Evolutionary conservation across 2,797 vertebrate genomes (phyloP).

Genomic region (Anguilla pacifica): DNA sequence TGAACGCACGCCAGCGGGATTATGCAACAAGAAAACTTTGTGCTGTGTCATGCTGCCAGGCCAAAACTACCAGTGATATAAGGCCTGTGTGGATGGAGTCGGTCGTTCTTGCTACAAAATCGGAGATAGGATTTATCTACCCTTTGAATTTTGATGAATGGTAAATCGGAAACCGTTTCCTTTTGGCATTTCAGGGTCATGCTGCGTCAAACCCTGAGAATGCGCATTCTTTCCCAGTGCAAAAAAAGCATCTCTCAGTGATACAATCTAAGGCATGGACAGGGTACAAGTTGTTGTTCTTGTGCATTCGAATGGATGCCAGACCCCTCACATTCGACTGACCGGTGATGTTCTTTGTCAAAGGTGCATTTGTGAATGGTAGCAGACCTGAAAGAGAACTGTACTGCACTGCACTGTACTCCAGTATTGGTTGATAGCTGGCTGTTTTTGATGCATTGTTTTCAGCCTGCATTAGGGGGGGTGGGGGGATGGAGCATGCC

Average conservation of each 20-base stretch:
- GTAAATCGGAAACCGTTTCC: background rate
- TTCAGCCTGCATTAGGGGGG: background rate
- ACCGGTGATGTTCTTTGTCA: background rate
- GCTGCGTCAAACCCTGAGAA: background rate
- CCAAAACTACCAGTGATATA: background rate
- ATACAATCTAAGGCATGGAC: background rate
- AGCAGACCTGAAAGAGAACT: background rate
- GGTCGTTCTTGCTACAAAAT: background rate
- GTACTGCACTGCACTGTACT: background rate
- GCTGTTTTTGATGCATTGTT: background rate
- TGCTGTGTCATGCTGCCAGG: background rate
- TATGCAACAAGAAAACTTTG: background rate
- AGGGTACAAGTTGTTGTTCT: background rate
- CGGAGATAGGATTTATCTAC: background rate
- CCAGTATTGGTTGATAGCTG: background rate
- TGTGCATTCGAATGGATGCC: background rate
- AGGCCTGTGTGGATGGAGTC: background rate
- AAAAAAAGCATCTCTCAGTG: background rate
- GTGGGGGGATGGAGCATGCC: background rate
- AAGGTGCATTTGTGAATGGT: background rate
- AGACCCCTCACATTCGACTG: background rate
- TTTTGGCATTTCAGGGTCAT: background rate
- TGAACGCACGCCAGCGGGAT: background rate
- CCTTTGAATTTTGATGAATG: background rate
- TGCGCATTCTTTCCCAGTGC: background rate